Conservation (phyloP, 2,888 invertebrate species). For the Escarpia spicata region DNA sequence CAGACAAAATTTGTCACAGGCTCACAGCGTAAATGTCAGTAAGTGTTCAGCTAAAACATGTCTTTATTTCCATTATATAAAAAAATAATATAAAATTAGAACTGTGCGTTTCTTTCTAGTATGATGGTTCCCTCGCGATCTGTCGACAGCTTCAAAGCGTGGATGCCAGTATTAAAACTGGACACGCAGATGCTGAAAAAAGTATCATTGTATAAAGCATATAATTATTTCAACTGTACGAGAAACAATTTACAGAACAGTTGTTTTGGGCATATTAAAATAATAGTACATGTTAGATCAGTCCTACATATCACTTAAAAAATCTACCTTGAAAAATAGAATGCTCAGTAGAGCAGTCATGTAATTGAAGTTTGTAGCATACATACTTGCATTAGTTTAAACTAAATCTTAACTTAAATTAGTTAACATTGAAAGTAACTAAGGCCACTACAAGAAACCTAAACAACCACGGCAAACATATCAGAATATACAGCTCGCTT, state of each 20-base stretch:
- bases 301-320: no score
- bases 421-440: no score
- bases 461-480: no score
- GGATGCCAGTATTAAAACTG: conserved; percentile 56
- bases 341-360: neutral
- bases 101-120: neutral
- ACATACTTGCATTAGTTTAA: no score
- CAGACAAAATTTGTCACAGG: neutral
- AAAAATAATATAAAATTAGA: neutral
- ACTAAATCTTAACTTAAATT: no score
- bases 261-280: no score
- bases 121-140: neutral
- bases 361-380: no score
- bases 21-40: neutral
- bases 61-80: neutral
- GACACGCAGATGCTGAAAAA: conserved; percentile 55
- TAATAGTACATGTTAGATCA: no score
- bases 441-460: no score
- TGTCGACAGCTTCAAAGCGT: conserved; percentile 28
- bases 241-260: no score
- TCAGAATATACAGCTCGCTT: no score
- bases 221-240: neutral
- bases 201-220: neutral
- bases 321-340: no score
- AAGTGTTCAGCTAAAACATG: neutral